A percentile compares a stretch with the other conserved stretches of the same genome.
phyloP scores from a whole-genome alignment of 2,113 vertebrate species.

The Menidia beryllina region DNA sequence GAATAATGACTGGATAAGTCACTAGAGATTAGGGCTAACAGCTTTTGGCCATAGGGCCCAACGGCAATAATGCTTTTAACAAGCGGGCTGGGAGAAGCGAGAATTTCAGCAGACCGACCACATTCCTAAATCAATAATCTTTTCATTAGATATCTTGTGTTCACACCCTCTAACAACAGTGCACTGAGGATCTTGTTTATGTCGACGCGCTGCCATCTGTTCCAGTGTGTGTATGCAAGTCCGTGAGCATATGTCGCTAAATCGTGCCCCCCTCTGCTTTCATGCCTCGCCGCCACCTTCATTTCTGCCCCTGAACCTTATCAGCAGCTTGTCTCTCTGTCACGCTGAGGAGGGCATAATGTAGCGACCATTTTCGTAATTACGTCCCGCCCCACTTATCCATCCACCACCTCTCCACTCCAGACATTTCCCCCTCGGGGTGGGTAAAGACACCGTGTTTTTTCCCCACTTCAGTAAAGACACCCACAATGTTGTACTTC shows the following conservation, averaged over 20 bases:
- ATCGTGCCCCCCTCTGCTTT: constrained; percentile 4
- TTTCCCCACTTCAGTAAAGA: not conserved
- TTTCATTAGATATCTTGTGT: constrained; percentile 63
- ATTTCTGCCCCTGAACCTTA: constrained; percentile 36
- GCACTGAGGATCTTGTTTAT: constrained; percentile 38
- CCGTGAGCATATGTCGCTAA: constrained; percentile 20
- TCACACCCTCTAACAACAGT: constrained; percentile 29
- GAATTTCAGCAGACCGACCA: constrained; percentile 54
- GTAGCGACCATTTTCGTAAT: constrained; percentile 62
- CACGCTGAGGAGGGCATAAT: constrained; percentile 28
- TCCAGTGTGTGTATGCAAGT: not conserved
- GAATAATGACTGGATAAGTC: constrained; percentile 55
- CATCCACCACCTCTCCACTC: not conserved
- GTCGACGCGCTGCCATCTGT: constrained; percentile 21
- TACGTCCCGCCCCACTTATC: constrained; percentile 6
- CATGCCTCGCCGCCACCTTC: constrained; percentile 35
- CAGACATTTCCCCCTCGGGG: constrained; percentile 22
- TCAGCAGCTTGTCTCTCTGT: constrained; percentile 39
- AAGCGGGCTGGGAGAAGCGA: constrained; percentile 41
- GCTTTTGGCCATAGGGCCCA: constrained; percentile 45
- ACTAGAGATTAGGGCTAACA: constrained; percentile 57
- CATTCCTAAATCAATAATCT: constrained; percentile 73
- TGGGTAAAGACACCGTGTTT: not conserved
- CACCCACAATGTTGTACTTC: constrained; percentile 16
- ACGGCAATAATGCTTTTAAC: constrained; percentile 65